Evolutionary conservation across 2,888 invertebrate species (phyloP).

Genomic region (Lasiommata megera): DNA sequence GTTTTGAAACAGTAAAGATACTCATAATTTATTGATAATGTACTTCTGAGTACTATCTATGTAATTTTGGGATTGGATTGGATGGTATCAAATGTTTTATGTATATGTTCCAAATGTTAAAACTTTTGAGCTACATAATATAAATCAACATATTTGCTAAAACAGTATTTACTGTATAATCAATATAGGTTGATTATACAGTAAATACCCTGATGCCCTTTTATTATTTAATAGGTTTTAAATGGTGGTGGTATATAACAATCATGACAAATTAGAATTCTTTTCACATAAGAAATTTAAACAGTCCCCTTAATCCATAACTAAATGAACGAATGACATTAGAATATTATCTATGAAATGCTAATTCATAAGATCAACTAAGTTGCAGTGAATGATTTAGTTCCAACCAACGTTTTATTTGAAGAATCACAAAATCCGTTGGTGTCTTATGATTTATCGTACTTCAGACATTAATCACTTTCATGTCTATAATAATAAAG

Average conservation of each 20-base stretch:
- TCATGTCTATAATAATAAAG: no score
- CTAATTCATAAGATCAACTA: no score
- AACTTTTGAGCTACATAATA: background rate
- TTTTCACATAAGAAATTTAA: background rate
- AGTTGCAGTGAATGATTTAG: no score
- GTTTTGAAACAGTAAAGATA: constrained; percentile 1
- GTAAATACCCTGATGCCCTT: background rate
- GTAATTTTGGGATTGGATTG: background rate
- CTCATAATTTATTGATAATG: background rate
- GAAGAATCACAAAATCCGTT: no score
- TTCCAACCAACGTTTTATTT: no score
- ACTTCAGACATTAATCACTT: no score
- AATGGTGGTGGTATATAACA: constrained; percentile 8
- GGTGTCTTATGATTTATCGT: no score
- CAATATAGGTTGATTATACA: no score
- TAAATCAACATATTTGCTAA: background rate
- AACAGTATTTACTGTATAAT: background rate
- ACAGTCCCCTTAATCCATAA: background rate
- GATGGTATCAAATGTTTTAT: background rate
- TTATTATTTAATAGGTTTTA: background rate
- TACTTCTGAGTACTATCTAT: no score
- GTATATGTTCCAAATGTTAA: background rate
- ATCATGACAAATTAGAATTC: background rate
- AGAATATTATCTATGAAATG: no score
- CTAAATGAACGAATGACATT: no score